A percentile compares a stretch with the other conserved stretches of the same genome.
Conservation (phyloP, 2,888 invertebrate genomes). For the Podabrus alpinus region DNA sequence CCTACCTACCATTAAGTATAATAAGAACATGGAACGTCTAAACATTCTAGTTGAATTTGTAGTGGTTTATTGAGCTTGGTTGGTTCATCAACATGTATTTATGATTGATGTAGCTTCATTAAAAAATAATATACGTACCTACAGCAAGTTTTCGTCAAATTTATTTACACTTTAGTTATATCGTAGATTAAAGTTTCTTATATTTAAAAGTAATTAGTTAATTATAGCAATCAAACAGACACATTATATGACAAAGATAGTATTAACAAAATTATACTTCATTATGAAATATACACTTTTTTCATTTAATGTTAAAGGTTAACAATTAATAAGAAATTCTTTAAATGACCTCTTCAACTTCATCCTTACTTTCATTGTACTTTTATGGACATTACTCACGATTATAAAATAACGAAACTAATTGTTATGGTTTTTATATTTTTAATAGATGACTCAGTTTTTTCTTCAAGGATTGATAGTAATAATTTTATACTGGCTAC, state of each 20-base stretch:
- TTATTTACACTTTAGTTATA: not conserved
- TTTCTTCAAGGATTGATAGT: not conserved
- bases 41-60: not conserved
- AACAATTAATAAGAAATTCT: slow-evolving; percentile 2
- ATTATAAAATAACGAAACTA: not conserved
- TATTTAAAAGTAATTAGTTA: not conserved
- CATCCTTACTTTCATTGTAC: not conserved
- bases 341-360: not conserved
- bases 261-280: not conserved
- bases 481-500: not conserved
- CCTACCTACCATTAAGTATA: not conserved
- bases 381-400: slow-evolving; percentile 1
- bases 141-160: not conserved
- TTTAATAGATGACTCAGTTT: slow-evolving; percentile 2
- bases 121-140: not conserved
- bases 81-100: not conserved
- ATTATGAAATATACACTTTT: not conserved
- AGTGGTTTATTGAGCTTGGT: not conserved
- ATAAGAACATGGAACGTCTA: not conserved
- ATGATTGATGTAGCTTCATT: not conserved
- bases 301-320: not conserved
- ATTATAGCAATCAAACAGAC: not conserved
- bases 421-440: not conserved
- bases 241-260: not conserved
- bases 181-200: not conserved